Evolutionary conservation across 2,113 vertebrate genomes (phyloP).

Genomic region (Marmota monax): DNA sequence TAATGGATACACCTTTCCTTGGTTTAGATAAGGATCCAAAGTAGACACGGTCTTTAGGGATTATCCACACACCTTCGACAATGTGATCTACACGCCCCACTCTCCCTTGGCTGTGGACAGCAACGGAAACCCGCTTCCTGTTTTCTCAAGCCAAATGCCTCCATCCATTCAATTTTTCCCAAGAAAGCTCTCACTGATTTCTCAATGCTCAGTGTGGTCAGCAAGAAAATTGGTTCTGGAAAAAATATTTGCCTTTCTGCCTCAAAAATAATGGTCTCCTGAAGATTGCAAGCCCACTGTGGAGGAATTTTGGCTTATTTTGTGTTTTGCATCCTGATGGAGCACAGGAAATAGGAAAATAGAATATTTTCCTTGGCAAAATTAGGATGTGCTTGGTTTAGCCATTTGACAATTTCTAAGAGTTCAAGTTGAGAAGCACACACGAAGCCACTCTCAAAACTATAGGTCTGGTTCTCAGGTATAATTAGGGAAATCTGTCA

Average conservation of each 20-base stretch:
- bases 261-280: conserved; percentile 69
- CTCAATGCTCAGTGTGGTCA: conserved; percentile 62
- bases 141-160: conserved; percentile 64
- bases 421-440: conserved; percentile 26
- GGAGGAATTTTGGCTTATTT: conserved; percentile 75
- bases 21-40: conserved; percentile 20
- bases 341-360: conserved; percentile 69
- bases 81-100: not conserved
- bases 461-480: not conserved
- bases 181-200: conserved; percentile 68
- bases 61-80: conserved; percentile 19
- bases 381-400: conserved; percentile 45
- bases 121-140: conserved; percentile 69
- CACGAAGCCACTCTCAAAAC: not conserved
- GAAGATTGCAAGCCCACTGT: conserved; percentile 76
- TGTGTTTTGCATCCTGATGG: conserved; percentile 66
- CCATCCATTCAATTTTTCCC: conserved; percentile 58
- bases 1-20: not conserved
- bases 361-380: conserved; percentile 73
- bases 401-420: conserved; percentile 59
- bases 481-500: conserved; percentile 5
- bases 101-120: not conserved
- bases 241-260: conserved; percentile 73
- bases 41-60: not conserved
- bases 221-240: conserved; percentile 66